phyloP scores from a whole-genome alignment of 2,797 vertebrate genomes.

The Hoplostethus atlanticus region DNA sequence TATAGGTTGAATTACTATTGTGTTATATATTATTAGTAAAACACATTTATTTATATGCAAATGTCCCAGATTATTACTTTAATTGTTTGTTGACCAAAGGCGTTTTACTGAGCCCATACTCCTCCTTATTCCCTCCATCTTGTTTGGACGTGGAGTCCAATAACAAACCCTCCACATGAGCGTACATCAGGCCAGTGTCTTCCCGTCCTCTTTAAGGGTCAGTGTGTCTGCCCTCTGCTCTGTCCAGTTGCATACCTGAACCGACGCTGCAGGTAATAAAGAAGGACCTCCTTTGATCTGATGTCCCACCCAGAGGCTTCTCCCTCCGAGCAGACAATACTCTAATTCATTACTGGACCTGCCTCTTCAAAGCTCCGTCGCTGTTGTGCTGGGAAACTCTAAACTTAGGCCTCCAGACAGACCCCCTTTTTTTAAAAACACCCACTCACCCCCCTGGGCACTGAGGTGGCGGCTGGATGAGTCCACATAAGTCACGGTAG shows the following conservation, averaged over 20 bases:
- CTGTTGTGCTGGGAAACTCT: slow-evolving; percentile 76
- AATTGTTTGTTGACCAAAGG: too few relatives aligned
- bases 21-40: too few relatives aligned
- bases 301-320: slow-evolving; percentile 81
- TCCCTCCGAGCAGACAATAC: slow-evolving; percentile 76
- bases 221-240: slow-evolving; percentile 64
- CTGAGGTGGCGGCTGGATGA: slow-evolving; percentile 81
- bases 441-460: slow-evolving; percentile 76
- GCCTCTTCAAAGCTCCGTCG: slow-evolving; percentile 81
- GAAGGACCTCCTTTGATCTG: slow-evolving; percentile 82
- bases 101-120: too few relatives aligned
- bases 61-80: background rate
- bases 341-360: slow-evolving; percentile 82
- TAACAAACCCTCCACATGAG: background rate
- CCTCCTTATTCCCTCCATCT: background rate
- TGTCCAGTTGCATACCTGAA: slow-evolving; percentile 81
- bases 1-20: too few relatives aligned
- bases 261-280: slow-evolving; percentile 80
- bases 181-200: slow-evolving; percentile 5
- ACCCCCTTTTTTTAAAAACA: slow-evolving; percentile 70
- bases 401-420: slow-evolving; percentile 72
- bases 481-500: slow-evolving; percentile 82
- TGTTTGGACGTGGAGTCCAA: background rate
- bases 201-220: slow-evolving; percentile 62
- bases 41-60: background rate